These are phyloP conservation scores for Limonius californicus DNA, from an alignment of 1,140 invertebrate genomes.

Conservation along the genomic window DNA sequence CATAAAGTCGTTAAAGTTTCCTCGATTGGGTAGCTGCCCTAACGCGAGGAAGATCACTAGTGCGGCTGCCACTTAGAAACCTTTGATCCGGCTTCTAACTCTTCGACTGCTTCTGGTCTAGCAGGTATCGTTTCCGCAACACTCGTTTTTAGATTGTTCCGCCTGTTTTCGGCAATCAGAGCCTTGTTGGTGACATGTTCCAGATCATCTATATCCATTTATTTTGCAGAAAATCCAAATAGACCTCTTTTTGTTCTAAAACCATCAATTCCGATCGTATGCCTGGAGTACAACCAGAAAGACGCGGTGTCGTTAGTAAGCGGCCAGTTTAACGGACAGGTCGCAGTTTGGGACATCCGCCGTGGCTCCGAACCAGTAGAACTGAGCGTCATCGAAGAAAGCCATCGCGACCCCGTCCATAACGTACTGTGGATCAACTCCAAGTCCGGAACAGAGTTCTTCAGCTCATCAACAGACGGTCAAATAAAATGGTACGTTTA, in stretches of 20 bases:
- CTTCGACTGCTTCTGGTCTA: too few species aligned
- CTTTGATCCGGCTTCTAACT: too few species aligned
- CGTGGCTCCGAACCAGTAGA: slow-evolving; percentile 66
- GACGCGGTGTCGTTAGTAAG: slow-evolving; percentile 83
- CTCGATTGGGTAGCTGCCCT: background rate
- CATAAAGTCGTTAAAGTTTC: too few species aligned
- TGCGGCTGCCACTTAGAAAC: too few species aligned
- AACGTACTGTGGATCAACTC: slow-evolving; percentile 80
- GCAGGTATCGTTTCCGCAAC: too few species aligned
- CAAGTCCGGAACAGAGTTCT: slow-evolving; percentile 84
- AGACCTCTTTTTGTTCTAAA: slow-evolving; percentile 76
- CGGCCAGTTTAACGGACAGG: slow-evolving; percentile 85
- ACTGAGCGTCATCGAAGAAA: slow-evolving; percentile 55
- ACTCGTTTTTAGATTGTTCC: background rate
- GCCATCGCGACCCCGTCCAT: slow-evolving; percentile 73
- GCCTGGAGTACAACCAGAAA: slow-evolving; percentile 90
- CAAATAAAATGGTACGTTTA: slow-evolving; percentile 62
- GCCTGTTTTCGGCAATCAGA: too few species aligned
- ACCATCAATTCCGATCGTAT: slow-evolving; percentile 71
- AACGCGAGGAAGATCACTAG: too few species aligned
- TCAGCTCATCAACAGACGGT: slow-evolving; percentile 85
- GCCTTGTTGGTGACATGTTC: too few species aligned
- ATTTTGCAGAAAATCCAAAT: slow-evolving; percentile 80
- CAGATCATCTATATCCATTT: slow-evolving; percentile 19
- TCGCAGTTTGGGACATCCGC: slow-evolving; percentile 78